A percentile compares a stretch with the other conserved stretches of the same genome.
Evolutionary conservation across 2,113 vertebrate genomes (phyloP).

Genomic region (human): GRCh38 chr4:178087501-178088000

Average conservation of each 20-base stretch:
- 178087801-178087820: not conserved
- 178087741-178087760: not conserved
- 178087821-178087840: not conserved
- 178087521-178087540: not conserved
- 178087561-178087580: not conserved
- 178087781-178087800: not conserved
- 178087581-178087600: not conserved
- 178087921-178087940: slow-evolving; percentile 11
- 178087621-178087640: not conserved
- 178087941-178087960: not conserved
- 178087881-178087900: not conserved
- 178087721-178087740: not conserved
- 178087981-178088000: not conserved
- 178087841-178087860: not conserved
- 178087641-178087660: not conserved
- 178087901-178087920: not conserved
- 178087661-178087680: not conserved
- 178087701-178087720: not conserved
- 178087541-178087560: not conserved
- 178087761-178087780: not conserved
- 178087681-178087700: not conserved
- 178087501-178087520: not conserved
- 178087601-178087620: not conserved
- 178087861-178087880: not conserved
- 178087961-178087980: not conserved